Evolutionary conservation across 2,888 invertebrate species (phyloP), one percentile per base, ranked within the genome.

Genomic region (Parapristionchus giblindavisi): DNA sequence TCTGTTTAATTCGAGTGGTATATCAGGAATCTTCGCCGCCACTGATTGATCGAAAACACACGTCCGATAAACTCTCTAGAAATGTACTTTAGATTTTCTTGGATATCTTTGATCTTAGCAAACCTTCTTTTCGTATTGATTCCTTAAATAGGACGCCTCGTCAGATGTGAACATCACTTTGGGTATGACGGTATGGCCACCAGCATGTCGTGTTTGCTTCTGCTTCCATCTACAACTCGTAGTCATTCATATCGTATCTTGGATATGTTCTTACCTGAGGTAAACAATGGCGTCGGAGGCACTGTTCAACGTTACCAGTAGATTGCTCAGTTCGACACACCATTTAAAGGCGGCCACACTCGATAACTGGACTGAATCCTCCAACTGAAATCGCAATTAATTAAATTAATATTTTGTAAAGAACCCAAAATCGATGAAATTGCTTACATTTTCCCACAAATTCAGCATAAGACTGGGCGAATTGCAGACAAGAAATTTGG

Each of bases 401-500:
- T n/a, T n/a, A n/a, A n/a, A 48, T 21, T 21, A 48, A 48, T 48
- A 48, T 21, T 11, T 48, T 48, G 21, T 14, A 14, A 11, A 14
- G 21, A 48, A 21, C 48, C 48, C 48, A 48, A 21, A 48, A 14
- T 48, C 11, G 48, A 48, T 21, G 48, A 21, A 48, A 48, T 48
- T 11, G 48, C 48, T 38, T 43, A 72, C 72, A 14, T 72, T 72
- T 40, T 72, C 72, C 72, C 72, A 72, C 11, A 72, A 11, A 38
- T 72, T 72, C 14, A 72, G 60, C 60, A 72, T 40, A 34, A 72
- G 34, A 21, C 24, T 21, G n/a, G 72, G 72, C 4, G 72, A n/a
- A 29, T 60, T 72, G 72, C 72, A 72, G 40, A 72, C 36, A 24
- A 72, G 72, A 32, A 72, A 72, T 36, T 72, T 72, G 2, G 54